Base-by-base conservation (phyloP, 2,797 vertebrate species). In the Anniella stebbinsi region DNA sequence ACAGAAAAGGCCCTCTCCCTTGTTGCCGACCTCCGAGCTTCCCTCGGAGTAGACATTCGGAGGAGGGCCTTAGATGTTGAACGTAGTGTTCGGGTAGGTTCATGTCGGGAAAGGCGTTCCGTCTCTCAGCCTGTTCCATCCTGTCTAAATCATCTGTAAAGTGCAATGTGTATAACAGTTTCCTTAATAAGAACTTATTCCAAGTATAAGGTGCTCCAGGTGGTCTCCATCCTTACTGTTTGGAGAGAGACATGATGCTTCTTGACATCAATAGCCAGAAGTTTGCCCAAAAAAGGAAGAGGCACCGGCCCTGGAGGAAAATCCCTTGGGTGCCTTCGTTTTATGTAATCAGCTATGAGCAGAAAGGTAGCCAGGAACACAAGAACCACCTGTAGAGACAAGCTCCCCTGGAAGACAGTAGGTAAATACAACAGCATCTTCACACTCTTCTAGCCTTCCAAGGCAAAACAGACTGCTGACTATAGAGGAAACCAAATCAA, bases 281-380 rank as follows among this genome's bases (percentile, higher is more conserved):
- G 0, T 13, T 98, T 97, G 60, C 98, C 98, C 1, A 98, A 2
- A 8, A 98, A 41, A 25, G 98, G 98, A 2, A 98, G 51, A 33
- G 91, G 25, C 0, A 96, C 91, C 1, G 98, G 98, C 45, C 96
- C 95, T 0, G 98, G 98, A 60, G 98, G 98, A 69, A 96, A 98
- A 78, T 96, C 80, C 10, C 94, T 94, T 0, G 97, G 97, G 60
- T 94, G 97, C 89, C 95, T 97, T 88, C 91, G 88, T 48, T 88
- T 96, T 36, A 97, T 33, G 84, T 95, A 96, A 92, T 96, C 96
- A 0, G 94, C 72, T 0, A 97, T 0, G 0, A 98, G 90, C 30
- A 98, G 93, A 91, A 97, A 80, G 0, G 94, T 77, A 0, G 95
- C 3, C 45, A 96, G 21, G 41, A 97, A 95, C 84, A 98, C 2